Base-by-base conservation (phyloP, 2,113 vertebrate genomes). In the Phodopus roborovskii region DNA sequence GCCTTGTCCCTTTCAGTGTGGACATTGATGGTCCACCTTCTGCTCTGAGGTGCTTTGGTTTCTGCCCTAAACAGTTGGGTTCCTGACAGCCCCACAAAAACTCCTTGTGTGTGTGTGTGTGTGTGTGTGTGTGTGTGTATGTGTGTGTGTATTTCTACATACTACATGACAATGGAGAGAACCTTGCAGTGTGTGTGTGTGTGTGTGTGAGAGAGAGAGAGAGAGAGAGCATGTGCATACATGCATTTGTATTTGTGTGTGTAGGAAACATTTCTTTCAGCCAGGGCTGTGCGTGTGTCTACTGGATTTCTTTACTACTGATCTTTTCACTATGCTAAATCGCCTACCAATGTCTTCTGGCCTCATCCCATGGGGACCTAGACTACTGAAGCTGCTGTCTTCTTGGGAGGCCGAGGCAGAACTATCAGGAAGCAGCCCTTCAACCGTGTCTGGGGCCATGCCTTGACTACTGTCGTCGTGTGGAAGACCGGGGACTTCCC, bases 281-380 rank as follows among this genome's bases (percentile, higher is more conserved):
- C 94, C 82, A 26, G 91, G 97, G 88, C 89, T 81, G 50, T 0
- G 68, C 92, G 66, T 82, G 0, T 56, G 58, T n/a, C 1, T 74
- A 97, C 91, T 97, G 98, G 96, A 97, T 98, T 98, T 98, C 97
- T 97, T 98, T 97, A 97, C 98, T 98, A 98, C 98, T 98, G 98
- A 98, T 97, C 85, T 96, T 98, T 97, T 7, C 0, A 89, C 94
- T 78, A 60, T 92, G 19, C 95, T 92, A 36, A 88, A 84, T 16
- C 71, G 97, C 92, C 89, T 56, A 86, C 88, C 90, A 91, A 90
- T 89, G 45, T 93, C 90, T 97, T 97, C 20, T 94, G 98, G 97
- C 84, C 96, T 97, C 93, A 39, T 92, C 92, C 96, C 84, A 30
- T 79, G 96, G 96, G 94, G 84, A 97, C 92, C 91, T 74, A 90